Base-by-base conservation (phyloP, 2,888 invertebrate species). In the Platycnemis pennipes region DNA sequence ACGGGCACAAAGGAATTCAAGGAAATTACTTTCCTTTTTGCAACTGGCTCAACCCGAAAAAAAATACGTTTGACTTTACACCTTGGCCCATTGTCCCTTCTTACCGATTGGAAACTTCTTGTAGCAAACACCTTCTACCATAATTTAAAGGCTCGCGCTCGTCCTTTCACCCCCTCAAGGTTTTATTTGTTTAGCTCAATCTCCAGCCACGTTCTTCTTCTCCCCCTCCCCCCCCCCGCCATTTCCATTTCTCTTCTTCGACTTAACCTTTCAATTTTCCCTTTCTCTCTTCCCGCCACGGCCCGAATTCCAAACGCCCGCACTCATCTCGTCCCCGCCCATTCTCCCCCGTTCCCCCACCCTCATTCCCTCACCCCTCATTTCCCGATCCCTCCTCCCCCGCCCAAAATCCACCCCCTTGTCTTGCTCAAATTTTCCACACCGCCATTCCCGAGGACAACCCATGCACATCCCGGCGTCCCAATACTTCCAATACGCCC, bases 181-280 rank as follows among this genome's bases (percentile, higher is more conserved):
- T 77, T 77, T 77, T 77, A 77, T 77, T 77, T 77, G 77, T 56
- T 89, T 89, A 19, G 26, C 56, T 42, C 89, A 49, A 89, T 89
- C 89, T 37, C 77, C 77, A 31, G 16, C 13, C 89, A 89, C 53
- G 56, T 53, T 56, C 53, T 89, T n/a, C n/a, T n/a, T n/a, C n/a
- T n/a, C n/a, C n/a, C n/a, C n/a, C n/a, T n/a, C n/a, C n/a, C 45
- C 49, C 53, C 31, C 46, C 5, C 11, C n/a, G 53, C 89, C 53
- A 22, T 56, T 89, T 26, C 89, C 42, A 89, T 56, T 53, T 56
- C 46, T 56, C 44, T 56, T 22, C 49, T n/a, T 89, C 89, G 53
- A 22, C 37, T 56, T 26, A 44, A n/a, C 87, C 87, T 46, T 44
- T 45, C 87, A 77, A 77, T 77, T 77, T 45, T 89, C 89, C 56